Base-by-base conservation (phyloP, 2,888 invertebrate genomes). In the Eremobia ochroleuca region DNA sequence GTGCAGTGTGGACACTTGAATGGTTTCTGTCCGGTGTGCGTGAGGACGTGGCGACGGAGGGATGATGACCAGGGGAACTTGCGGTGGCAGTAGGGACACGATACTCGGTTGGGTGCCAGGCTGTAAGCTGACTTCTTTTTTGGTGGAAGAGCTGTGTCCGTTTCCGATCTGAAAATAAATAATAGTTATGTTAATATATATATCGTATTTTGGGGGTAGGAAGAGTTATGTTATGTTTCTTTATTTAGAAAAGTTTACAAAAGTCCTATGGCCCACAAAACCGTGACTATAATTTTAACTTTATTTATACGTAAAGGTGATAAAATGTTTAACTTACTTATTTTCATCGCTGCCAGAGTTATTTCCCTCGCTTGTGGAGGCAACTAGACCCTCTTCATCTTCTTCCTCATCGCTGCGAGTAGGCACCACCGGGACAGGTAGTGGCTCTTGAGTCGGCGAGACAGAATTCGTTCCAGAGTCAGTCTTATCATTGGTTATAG, bases 41-140 rank as follows among this genome's bases (percentile, higher is more conserved):
- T 99, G 11, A 99, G 96, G 58, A 99, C 98, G 94, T 99, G 99
- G 18, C 99, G 97, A n/a, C 99, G 98, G 43, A 99, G 97, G 0
- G 99, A 99, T 46, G 99, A 99, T 0, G 99, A 98, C 99, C 99
- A 99, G 0, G 99, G 99, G 94, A 99, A 99, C 92, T 99, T 99
- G 61, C 99, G 97, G 89, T 98, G 98, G 94, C 99, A 99, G 92
- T 98, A 99, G 0, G 99, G 99, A 90, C 99, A 99, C 68, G 98
- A 98, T 1, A 99, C 99, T 40, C 99, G 97, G 94, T 99, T 99
- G 0, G 99, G 99, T 0, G 99, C 99, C 91, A 99, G 97, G 69
- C 99, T 99, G 94, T 99, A 99, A 0, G 99, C 99, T 25, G 99
- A 99, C 90, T 99, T 98, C 95, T 99, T 99, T 95, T 99, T 99